Evolutionary conservation across 1,140 invertebrate genomes (phyloP), one percentile per base, ranked within the genome.

Genomic region (Stegodyphus dumicola): DNA sequence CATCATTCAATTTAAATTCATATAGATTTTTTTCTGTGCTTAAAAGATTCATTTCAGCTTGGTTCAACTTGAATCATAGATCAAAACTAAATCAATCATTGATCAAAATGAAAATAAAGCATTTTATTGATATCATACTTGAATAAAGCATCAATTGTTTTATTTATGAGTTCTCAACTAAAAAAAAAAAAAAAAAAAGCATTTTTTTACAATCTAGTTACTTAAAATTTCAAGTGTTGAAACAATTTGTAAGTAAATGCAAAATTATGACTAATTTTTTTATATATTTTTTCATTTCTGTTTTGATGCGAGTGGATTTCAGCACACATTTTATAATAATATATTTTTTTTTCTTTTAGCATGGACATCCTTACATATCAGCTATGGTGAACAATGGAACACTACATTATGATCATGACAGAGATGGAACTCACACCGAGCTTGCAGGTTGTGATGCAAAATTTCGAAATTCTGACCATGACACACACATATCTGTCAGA

Each of bases 331-430:
- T 75, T 33, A 48, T 2, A 60, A 60, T 11, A 60, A 60, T n/a
- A 9, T 67, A 18, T 48, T 74, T 6, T 74, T 74, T 7, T 74
- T 56, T 18, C 7, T 85, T 89, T 74, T 90, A 99, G 96, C 98
- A 99, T 91, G 94, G 96, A 90, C 98, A 99, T 93, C 99, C 98
- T 0, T 99, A 98, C 90, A 95, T 99, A 86, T 99, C 97, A 81
- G 97, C 97, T 1, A 99, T 99, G 98, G 92, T 99, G 0, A 99
- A 98, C 90, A 99, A 99, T 92, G 98, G 98, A 48, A 93, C 95
- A 17, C 91, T 98, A 75, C 94, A 95, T 90, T 99, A 99, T 91
- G 98, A 99, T 91, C 98, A 99, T 91, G 98, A 99, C 90, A 91
- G 95, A 53, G 99, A 99, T 92, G 99, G 99, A 65, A 99, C 98